Base-by-base conservation (phyloP, 1,140 invertebrate genomes). In the Trigoniulus corallinus region DNA sequence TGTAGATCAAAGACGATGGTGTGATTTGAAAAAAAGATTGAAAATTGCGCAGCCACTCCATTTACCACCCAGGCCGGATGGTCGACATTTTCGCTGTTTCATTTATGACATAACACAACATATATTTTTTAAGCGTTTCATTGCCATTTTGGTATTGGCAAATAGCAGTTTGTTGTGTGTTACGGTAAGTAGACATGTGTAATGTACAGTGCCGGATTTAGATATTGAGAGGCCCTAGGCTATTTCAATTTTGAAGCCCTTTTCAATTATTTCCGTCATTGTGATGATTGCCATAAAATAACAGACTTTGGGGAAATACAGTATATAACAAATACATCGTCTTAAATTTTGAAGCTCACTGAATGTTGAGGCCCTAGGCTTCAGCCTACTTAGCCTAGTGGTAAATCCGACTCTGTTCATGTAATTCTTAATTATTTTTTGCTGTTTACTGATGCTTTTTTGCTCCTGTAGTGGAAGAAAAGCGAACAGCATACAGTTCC, bases 1-100 rank as follows among this genome's bases (percentile, higher is more conserved):
- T 27, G 96, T 99, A 3, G 96, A 99, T 69, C 96, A 99, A 69
- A 78, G 96, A 63, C 73, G 96, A 69, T 99, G 96, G 95, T 94
- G 94, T 69, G 96, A 99, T 65, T 73, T 99, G 53, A 99, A 99
- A 64, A 98, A 98, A 61, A 77, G 96, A 67, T 74, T 99, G 65
- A 99, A 98, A 74, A 95, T 99, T 61, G 95, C 96, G 26, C 95
- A 99, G 67, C 96, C 96, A 0, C 71, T 99, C 1, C 96, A 99
- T 67, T 73, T 98, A 50, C 96, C 96, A 2, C 94, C 95, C 0
- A 77, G 93, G 59, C 95, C 94, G 10, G 88, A 93, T 69, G 84
- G 85, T 2, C 79, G 83, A 55, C 81, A 81, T 59, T 84, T 97
- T 55, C 73, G 94, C 53, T 84, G 91, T 15, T 88, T 91, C 58